phyloP scores from a whole-genome alignment of 1,140 invertebrate species.

The Stegodyphus mimosarum region DNA sequence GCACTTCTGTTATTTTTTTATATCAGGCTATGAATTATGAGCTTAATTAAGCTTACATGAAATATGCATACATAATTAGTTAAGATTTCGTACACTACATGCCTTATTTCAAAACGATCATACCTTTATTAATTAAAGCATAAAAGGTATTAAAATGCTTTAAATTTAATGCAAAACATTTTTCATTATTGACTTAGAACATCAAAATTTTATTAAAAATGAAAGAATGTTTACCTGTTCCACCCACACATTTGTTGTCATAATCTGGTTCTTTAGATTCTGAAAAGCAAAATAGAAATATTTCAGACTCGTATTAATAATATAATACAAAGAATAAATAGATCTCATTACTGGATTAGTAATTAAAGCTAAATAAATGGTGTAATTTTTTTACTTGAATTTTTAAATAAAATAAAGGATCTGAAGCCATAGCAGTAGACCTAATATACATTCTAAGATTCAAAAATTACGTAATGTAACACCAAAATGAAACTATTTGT shows the following conservation, averaged over 20 bases:
- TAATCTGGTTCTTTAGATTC: neutral
- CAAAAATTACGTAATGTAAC: no score
- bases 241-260: neutral
- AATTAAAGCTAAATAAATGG: no score
- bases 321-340: no score
- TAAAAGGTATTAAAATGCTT: neutral
- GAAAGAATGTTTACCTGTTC: neutral
- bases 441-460: no score
- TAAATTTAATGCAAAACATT: neutral
- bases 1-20: no score
- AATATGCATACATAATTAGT: neutral
- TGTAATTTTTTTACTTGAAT: no score
- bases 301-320: no score
- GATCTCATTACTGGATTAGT: no score
- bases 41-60: neutral
- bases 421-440: no score
- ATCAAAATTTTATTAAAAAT: neutral
- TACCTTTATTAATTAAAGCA: neutral
- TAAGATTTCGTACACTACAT: neutral
- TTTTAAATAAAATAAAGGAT: no score
- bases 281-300: neutral
- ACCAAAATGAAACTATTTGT: no score
- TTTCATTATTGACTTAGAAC: neutral
- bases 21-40: neutral
- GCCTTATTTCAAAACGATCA: no score